These are phyloP conservation scores for Trypoxylus dichotomus DNA, from an alignment of 1,140 invertebrate species.

Conservation along the genomic window DNA sequence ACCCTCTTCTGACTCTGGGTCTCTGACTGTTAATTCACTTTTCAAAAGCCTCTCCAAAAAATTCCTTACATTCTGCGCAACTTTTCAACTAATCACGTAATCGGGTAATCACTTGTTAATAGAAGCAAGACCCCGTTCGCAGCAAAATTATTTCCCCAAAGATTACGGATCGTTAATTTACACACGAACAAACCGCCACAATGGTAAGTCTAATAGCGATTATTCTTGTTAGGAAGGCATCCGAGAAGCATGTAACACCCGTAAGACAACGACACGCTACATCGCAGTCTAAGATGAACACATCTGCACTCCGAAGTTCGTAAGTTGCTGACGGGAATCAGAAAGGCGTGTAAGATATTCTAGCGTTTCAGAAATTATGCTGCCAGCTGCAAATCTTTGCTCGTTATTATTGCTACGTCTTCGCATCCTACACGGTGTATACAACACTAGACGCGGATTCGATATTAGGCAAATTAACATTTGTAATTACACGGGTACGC, in stretches of 20 bases:
- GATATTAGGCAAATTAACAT: constrained; percentile 22
- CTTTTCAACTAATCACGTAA: no score
- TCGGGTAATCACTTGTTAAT: no score
- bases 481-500: constrained; percentile 4
- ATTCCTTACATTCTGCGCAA: no score
- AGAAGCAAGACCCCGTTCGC: no score
- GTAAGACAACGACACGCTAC: not conserved
- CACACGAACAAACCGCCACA: not conserved
- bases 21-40: no score
- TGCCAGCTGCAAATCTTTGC: constrained; percentile 15
- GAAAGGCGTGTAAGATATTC: constrained; percentile 21
- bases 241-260: not conserved
- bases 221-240: constrained; percentile 12
- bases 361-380: constrained; percentile 8
- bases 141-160: no score
- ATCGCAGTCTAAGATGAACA: not conserved
- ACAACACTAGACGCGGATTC: not conserved
- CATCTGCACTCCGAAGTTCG: constrained; percentile 15
- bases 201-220: constrained; percentile 11
- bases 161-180: constrained; percentile 8
- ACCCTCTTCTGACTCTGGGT: no score
- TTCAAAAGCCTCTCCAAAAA: no score
- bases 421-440: constrained; percentile 4
- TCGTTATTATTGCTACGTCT: constrained; percentile 17
- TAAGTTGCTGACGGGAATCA: constrained; percentile 12